Percentiles rank a stretch among this genome's conserved stretches.
phyloP scores from a whole-genome alignment of 2,888 invertebrate species.

The Morpho achilles region DNA sequence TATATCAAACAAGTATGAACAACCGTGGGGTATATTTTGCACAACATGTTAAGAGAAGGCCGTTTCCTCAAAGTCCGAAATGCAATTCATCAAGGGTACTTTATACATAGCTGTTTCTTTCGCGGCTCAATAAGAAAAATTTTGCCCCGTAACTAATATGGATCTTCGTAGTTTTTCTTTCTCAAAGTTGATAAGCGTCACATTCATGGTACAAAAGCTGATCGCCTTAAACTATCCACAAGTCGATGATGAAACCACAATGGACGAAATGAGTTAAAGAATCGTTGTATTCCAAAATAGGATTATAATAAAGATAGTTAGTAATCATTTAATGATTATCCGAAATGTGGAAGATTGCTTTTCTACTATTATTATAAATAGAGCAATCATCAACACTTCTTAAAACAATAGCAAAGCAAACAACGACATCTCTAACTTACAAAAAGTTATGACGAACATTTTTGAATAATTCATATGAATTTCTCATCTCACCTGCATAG shows the following conservation, averaged over 20 bases:
- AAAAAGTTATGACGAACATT: slow-evolving; percentile 37
- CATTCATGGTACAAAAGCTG: slow-evolving; percentile 63
- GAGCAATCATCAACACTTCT: slow-evolving; percentile 69
- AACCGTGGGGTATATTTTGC: slow-evolving; percentile 20
- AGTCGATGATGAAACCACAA: slow-evolving; percentile 66
- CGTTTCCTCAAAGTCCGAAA: slow-evolving; percentile 28
- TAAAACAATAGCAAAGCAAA: slow-evolving; percentile 17
- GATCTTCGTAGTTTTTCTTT: slow-evolving; percentile 70
- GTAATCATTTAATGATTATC: neutral
- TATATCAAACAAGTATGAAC: slow-evolving; percentile 6
- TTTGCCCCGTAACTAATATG: slow-evolving; percentile 59
- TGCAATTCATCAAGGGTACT: slow-evolving; percentile 30
- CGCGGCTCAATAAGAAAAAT: slow-evolving; percentile 57
- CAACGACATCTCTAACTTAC: slow-evolving; percentile 55
- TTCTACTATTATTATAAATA: slow-evolving; percentile 28
- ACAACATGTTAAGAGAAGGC: slow-evolving; percentile 51
- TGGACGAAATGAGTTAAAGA: slow-evolving; percentile 44
- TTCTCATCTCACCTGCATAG: slow-evolving; percentile 78
- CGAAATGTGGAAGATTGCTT: slow-evolving; percentile 68
- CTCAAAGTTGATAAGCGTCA: slow-evolving; percentile 39
- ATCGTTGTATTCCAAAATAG: slow-evolving; percentile 31
- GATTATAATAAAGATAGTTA: neutral
- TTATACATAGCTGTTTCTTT: slow-evolving; percentile 47
- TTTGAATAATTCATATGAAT: slow-evolving; percentile 34
- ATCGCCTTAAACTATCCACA: slow-evolving; percentile 40